phyloP scores from a whole-genome alignment of 2,797 vertebrate genomes.

The Anolis apletophallus region DNA sequence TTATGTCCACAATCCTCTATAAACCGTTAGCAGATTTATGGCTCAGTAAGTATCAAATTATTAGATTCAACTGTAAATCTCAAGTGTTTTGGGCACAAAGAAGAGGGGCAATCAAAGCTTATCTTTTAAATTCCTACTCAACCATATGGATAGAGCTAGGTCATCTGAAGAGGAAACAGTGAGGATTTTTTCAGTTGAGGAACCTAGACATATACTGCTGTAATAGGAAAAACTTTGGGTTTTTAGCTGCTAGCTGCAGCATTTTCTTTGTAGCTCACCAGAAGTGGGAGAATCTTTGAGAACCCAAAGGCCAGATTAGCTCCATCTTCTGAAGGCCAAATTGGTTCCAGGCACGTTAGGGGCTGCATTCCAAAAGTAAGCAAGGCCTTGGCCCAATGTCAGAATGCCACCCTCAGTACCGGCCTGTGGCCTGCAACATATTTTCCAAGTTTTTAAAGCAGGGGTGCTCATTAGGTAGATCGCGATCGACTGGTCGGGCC shows the following conservation, averaged over 20 bases:
- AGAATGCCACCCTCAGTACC: too few relatives aligned
- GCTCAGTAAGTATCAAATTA: slow-evolving; percentile 80
- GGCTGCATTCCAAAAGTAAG: too few relatives aligned
- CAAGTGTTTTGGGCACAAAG: slow-evolving; percentile 75
- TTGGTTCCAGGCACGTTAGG: too few relatives aligned
- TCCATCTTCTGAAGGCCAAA: too few relatives aligned
- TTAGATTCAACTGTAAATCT: slow-evolving; percentile 80
- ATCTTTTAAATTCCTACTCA: slow-evolving; percentile 74
- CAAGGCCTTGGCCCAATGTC: too few relatives aligned
- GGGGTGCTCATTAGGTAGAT: too few relatives aligned
- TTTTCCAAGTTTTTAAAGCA: too few relatives aligned
- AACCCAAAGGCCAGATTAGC: too few relatives aligned
- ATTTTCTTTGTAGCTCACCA: not conserved
- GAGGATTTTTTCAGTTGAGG: not conserved
- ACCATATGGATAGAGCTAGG: slow-evolving; percentile 75
- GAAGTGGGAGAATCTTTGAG: not conserved
- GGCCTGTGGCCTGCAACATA: too few relatives aligned
- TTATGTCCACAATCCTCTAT: slow-evolving; percentile 74
- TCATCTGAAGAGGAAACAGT: slow-evolving; percentile 65
- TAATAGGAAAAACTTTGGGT: too few relatives aligned
- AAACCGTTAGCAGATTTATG: slow-evolving; percentile 78
- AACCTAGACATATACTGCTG: not conserved
- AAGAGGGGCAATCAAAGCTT: slow-evolving; percentile 61
- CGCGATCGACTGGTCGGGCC: too few relatives aligned
- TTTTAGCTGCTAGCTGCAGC: not conserved